phyloP scores from a whole-genome alignment of 2,113 vertebrate species.

The Scalopus aquaticus region DNA sequence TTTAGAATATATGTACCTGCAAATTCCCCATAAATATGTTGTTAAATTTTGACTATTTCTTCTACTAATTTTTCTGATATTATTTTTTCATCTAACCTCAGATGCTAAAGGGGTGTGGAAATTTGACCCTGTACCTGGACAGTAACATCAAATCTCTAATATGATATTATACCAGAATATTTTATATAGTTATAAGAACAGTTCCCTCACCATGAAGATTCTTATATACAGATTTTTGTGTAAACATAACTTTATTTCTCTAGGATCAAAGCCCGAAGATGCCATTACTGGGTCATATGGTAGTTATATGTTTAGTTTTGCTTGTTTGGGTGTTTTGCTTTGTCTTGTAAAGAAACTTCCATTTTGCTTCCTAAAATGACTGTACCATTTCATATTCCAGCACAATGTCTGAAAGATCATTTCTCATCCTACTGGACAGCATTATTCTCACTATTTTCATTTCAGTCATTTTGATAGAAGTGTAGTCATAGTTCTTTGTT shows the following conservation, averaged over 20 bases:
- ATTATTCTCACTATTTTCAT: background rate
- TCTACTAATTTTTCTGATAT: too few species aligned
- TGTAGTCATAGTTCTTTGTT: background rate
- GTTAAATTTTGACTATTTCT: too few species aligned
- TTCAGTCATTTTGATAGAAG: background rate
- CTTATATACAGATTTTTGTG: too few species aligned
- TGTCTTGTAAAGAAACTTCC: background rate
- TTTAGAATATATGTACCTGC: too few species aligned
- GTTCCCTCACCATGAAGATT: too few species aligned
- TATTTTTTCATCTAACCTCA: too few species aligned
- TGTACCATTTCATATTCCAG: background rate
- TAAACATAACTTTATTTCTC: background rate
- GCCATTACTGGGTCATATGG: background rate
- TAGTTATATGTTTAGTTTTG: background rate
- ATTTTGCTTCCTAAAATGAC: background rate
- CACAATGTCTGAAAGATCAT: background rate
- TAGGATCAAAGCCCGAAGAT: background rate
- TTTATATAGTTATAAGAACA: background rate
- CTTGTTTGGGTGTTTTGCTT: background rate
- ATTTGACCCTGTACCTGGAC: too few species aligned
- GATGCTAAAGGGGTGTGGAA: too few species aligned
- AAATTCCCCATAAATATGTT: too few species aligned
- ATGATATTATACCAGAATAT: background rate
- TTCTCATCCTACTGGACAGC: background rate
- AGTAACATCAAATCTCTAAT: background rate